phyloP scores from a whole-genome alignment of 2,113 vertebrate genomes.

The Mustelus asterias region DNA sequence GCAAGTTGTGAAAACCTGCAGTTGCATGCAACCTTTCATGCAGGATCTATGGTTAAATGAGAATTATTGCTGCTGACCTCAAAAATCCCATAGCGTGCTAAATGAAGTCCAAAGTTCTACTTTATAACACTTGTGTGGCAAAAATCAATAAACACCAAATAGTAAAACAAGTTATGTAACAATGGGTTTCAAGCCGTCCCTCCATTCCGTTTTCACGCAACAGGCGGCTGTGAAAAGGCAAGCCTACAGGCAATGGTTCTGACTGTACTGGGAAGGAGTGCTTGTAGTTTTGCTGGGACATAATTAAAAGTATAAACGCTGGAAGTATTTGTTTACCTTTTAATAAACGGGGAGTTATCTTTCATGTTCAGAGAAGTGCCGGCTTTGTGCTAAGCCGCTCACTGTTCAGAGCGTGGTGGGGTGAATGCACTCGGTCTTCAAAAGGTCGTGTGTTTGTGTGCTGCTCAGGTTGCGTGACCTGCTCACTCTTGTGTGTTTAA shows the following conservation, averaged over 20 bases:
- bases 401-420: slow-evolving; percentile 40
- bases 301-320: slow-evolving; percentile 55
- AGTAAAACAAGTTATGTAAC: slow-evolving; percentile 57
- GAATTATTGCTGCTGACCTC: slow-evolving; percentile 40
- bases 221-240: slow-evolving; percentile 42
- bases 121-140: slow-evolving; percentile 66
- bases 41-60: background rate
- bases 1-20: slow-evolving; percentile 15
- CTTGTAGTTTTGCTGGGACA: slow-evolving; percentile 48
- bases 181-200: slow-evolving; percentile 50
- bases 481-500: slow-evolving; percentile 18
- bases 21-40: slow-evolving; percentile 7
- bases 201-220: slow-evolving; percentile 41
- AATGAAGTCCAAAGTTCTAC: slow-evolving; percentile 60
- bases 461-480: slow-evolving; percentile 21
- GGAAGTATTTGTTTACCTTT: slow-evolving; percentile 66
- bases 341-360: slow-evolving; percentile 42
- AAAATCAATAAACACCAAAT: slow-evolving; percentile 69
- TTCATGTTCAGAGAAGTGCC: slow-evolving; percentile 49
- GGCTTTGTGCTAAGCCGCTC: slow-evolving; percentile 45
- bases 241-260: slow-evolving; percentile 44
- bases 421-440: background rate
- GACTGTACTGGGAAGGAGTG: background rate
- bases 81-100: slow-evolving; percentile 65
- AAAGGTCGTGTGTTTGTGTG: slow-evolving; percentile 19